These are phyloP conservation scores for Gasterosteus nipponicus DNA, from an alignment of 2,113 vertebrate genomes.

Conservation along the genomic window DNA sequence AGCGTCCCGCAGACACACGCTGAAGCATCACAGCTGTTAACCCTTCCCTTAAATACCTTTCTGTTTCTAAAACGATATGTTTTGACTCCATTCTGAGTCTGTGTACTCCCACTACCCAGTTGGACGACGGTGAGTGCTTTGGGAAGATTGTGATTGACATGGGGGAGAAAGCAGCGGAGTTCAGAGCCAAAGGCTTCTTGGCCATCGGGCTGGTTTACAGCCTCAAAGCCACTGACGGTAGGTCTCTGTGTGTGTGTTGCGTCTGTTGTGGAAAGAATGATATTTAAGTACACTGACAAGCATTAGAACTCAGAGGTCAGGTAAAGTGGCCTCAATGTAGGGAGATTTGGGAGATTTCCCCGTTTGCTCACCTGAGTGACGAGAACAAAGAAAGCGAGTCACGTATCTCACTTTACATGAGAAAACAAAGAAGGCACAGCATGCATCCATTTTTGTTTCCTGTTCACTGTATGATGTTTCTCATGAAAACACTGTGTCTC, in stretches of 20 bases:
- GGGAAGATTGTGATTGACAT: constrained; percentile 92
- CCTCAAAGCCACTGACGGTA: constrained; percentile 97
- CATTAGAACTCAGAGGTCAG: not conserved
- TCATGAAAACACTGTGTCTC: not conserved
- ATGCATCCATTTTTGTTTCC: not conserved
- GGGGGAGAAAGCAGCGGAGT: constrained; percentile 94
- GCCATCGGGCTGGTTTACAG: constrained; percentile 95
- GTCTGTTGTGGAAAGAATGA: not conserved
- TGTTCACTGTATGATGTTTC: not conserved
- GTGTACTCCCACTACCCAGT: constrained; percentile 68
- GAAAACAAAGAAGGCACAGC: not conserved
- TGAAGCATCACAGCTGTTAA: not conserved
- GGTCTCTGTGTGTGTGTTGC: constrained; percentile 42
- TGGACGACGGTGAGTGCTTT: constrained; percentile 97
- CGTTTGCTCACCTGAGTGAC: not conserved
- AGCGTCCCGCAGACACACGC: not conserved
- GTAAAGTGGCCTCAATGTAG: not conserved
- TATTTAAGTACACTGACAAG: not conserved
- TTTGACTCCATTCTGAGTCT: not conserved
- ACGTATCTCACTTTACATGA: not conserved
- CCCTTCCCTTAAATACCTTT: not conserved
- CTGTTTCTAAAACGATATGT: not conserved
- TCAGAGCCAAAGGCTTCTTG: constrained; percentile 95
- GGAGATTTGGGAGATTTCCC: not conserved
- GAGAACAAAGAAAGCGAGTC: not conserved